phyloP scores from a whole-genome alignment of 1,140 invertebrate species.

The Diabrotica undecimpunctata region DNA sequence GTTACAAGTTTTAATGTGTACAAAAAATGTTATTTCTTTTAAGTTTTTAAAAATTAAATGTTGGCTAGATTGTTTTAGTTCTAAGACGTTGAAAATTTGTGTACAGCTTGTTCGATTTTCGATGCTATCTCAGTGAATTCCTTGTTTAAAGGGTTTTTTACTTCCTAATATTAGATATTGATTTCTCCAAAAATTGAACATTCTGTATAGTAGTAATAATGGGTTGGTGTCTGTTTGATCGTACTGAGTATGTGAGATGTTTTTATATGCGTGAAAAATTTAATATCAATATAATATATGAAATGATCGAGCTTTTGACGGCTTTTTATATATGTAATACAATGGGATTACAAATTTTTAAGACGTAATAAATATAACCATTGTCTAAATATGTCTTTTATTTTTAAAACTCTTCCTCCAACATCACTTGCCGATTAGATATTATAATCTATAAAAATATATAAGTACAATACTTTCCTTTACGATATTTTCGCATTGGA shows the following conservation, averaged over 20 bases:
- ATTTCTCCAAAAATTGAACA: background rate
- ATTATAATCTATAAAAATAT: no score
- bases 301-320: constrained; percentile 49
- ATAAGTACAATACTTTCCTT: no score
- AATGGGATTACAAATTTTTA: constrained; percentile 47
- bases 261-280: constrained; percentile 46
- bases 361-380: constrained; percentile 47
- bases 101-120: background rate
- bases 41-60: constrained; percentile 7
- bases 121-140: no score
- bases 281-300: constrained; percentile 48
- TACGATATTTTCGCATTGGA: no score
- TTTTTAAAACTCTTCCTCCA: background rate
- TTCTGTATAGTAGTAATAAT: background rate
- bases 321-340: constrained; percentile 49
- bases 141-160: background rate
- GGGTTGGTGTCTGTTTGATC: constrained; percentile 10
- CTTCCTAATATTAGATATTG: background rate
- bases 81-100: constrained; percentile 10
- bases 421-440: no score
- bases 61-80: constrained; percentile 12
- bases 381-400: constrained; percentile 35
- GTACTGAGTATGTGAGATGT: constrained; percentile 40
- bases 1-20: constrained; percentile 25
- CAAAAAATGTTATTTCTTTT: constrained; percentile 28